phyloP scores from a whole-genome alignment of 1,140 invertebrate species.

The Caenorhabditis inopinata region DNA sequence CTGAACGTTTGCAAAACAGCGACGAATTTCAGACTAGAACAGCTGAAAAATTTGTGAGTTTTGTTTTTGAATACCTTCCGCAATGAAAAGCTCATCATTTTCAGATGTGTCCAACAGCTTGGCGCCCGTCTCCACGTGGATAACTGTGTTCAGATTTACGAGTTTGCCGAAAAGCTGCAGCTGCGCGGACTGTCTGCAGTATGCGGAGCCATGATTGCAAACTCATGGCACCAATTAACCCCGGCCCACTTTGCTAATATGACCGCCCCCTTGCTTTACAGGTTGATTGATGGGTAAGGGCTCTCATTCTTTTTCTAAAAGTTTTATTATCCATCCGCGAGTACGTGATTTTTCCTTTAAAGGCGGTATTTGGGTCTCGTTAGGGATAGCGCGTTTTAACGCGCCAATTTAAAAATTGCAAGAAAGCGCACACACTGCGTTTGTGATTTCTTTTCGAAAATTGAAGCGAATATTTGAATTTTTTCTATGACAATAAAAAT shows the following conservation, averaged over 20 bases:
- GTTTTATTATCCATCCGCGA: no score
- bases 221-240: slow-evolving; percentile 77
- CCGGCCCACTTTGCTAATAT: slow-evolving; percentile 87
- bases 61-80: neutral
- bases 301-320: no score
- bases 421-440: no score
- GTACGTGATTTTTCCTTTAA: no score
- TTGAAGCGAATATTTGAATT: no score
- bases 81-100: slow-evolving; percentile 48
- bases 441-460: no score
- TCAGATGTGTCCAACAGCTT: slow-evolving; percentile 82
- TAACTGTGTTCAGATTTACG: slow-evolving; percentile 86
- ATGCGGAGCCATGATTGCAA: slow-evolving; percentile 82
- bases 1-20: neutral
- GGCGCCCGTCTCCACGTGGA: slow-evolving; percentile 81
- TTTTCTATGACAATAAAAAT: no score
- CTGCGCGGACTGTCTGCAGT: slow-evolving; percentile 73
- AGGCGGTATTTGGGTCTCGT: no score
- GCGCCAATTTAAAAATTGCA: no score
- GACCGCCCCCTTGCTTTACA: slow-evolving; percentile 82
- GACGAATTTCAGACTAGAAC: neutral
- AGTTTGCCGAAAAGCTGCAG: slow-evolving; percentile 82
- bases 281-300: slow-evolving; percentile 82
- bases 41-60: slow-evolving; percentile 20
- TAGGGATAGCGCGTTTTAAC: no score